These are phyloP conservation scores for Trididemnum clinides DNA, from an alignment of 23 tunicate genomes.

Conservation along the genomic window DNA sequence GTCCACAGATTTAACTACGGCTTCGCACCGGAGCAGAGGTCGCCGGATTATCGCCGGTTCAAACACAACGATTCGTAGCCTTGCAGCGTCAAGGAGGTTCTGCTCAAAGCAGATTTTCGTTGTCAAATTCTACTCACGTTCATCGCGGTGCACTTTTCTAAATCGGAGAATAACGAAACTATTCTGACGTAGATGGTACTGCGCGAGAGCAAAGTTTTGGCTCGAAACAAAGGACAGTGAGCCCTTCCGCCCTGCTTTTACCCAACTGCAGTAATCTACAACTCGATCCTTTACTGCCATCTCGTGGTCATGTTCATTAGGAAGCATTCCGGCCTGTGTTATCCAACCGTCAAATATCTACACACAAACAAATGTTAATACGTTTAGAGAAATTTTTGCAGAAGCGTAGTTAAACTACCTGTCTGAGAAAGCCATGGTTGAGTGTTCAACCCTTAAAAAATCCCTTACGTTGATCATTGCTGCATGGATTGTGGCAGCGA, in stretches of 20 bases:
- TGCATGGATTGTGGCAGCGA: too few species aligned
- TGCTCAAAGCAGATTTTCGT: background rate
- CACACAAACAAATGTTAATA: background rate
- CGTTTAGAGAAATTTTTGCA: background rate
- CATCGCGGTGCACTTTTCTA: background rate
- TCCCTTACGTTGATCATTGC: too few species aligned
- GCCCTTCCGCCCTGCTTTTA: background rate
- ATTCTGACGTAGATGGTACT: background rate
- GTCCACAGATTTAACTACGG: too few species aligned
- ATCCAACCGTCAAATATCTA: slow-evolving; percentile 51
- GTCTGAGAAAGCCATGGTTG: too few species aligned
- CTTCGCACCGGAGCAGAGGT: too few species aligned
- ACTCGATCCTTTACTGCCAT: background rate
- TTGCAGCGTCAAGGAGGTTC: too few species aligned
- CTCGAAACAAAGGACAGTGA: slow-evolving; percentile 3
- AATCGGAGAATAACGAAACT: slow-evolving; percentile 9
- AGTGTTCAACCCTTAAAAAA: too few species aligned
- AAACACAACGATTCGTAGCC: too few species aligned
- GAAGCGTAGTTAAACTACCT: background rate
- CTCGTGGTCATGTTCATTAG: slow-evolving; percentile 34
- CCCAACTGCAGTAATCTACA: background rate
- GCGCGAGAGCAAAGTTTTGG: slow-evolving; percentile 45
- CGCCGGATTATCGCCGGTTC: too few species aligned
- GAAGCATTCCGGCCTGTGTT: slow-evolving; percentile 18
- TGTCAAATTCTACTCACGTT: background rate